Base-by-base conservation (phyloP, 2,113 vertebrate genomes). In the Gymnogyps californianus region DNA sequence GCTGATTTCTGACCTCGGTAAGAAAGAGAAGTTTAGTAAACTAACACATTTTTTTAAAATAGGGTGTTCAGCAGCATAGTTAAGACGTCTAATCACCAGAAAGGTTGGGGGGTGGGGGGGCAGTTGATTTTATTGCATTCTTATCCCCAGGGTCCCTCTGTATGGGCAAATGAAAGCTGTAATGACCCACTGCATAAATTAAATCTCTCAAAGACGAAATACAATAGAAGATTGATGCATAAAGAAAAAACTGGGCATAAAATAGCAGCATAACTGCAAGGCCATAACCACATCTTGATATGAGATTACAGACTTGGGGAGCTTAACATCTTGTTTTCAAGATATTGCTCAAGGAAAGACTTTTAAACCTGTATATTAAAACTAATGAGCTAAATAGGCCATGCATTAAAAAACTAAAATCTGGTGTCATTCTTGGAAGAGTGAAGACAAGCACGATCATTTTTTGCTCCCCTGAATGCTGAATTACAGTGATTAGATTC, bases 401-500 rank as follows among this genome's bases (percentile, higher is more conserved):
- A 83, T 89, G 92, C 92, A 93, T 95, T 96, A 81, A 96, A 90
- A 94, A 89, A 11, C 90, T 84, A 67, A 97, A 97, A 93, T 84
- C 91, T 96, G 95, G 91, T 97, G 93, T 94, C 95, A 96, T 84
- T 94, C 94, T 72, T 96, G 93, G 81, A 94, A 97, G 91, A 96
- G 47, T 16, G 61, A 82, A 96, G 89, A 95, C 94, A 96, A 92
- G 89, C 54, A 95, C 3, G 4, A 95, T 96, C 91, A 97, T 97
- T 95, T 97, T 97, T 97, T 97, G 95, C 94, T 97, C 94, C 97
- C 91, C 89, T 97, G 95, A 96, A 95, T 96, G 94, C 84, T 96
- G 95, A 97, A 97, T 96, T 97, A 97, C 70, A 85, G 78, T 93
- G 93, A 96, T 97, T 97, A 97, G 95, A 97, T 94, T 95, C 89